Percentiles rank a stretch among this genome's conserved stretches.
phyloP scores from a whole-genome alignment of 1,140 invertebrate species.

The Lanistes nyassanus region DNA sequence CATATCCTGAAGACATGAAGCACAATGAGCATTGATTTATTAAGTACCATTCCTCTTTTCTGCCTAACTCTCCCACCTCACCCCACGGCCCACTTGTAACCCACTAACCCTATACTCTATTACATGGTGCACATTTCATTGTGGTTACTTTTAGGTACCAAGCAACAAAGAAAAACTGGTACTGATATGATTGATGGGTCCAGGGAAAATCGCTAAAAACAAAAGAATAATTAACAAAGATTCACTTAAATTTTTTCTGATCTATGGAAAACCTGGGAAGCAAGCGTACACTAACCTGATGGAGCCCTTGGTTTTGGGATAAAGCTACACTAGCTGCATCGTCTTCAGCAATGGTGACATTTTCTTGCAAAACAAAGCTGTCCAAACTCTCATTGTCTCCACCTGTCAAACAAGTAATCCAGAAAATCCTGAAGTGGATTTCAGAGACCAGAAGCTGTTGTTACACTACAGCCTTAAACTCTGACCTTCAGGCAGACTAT shows the following conservation, averaged over 20 bases:
- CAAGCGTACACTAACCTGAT: no score
- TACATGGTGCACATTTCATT: no score
- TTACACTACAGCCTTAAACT: background rate
- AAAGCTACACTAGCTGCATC: slow-evolving; percentile 29
- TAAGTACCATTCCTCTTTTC: background rate
- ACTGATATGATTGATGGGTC: no score
- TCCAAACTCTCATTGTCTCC: slow-evolving; percentile 60
- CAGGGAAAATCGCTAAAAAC: no score
- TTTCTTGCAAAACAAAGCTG: slow-evolving; percentile 43
- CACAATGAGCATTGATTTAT: background rate
- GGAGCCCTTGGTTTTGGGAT: background rate
- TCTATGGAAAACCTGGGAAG: background rate
- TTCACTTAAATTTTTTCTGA: no score
- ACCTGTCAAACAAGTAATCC: slow-evolving; percentile 22
- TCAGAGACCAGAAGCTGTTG: background rate
- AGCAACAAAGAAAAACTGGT: no score
- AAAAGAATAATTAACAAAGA: no score
- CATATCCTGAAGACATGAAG: slow-evolving; percentile 12
- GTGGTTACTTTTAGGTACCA: no score
- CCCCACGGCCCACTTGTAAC: background rate
- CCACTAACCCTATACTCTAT: background rate
- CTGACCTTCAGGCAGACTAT: no score
- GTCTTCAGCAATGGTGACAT: slow-evolving; percentile 48
- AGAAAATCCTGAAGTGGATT: background rate
- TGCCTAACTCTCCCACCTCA: no score